Evolutionary conservation across 2,888 invertebrate genomes (phyloP), one percentile per base, ranked within the genome.

Genomic region (Hedychridium roseum): DNA sequence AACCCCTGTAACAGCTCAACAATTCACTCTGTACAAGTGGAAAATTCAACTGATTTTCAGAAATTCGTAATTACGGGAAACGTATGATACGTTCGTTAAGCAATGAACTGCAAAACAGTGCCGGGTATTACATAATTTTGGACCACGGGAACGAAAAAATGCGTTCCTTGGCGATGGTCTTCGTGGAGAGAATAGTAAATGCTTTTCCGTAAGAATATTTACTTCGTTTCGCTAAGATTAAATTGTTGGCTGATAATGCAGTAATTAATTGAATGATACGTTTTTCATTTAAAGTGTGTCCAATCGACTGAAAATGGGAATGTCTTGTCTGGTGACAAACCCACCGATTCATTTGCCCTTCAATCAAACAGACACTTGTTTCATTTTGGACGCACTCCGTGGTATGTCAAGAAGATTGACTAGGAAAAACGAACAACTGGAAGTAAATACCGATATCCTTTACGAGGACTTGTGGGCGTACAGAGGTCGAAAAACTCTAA

Each of bases 41-140:
- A n/a, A n/a, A 16, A 40, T 50, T 38, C 5, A 32, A 23, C 38
- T 7, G 31, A 42, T 15, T 55, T 54, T 38, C 14, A 60, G 49
- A 42, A 11, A 21, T 49, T 17, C 49, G 18, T 17, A 54, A 55
- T 14, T 68, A 62, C 27, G 38, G 58, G 20, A 36, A 27, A 4
- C 54, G 59, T 32, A 53, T 68, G 45, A 54, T 64, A n/a, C 50
- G 53, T 27, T 54, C 63, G 2, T 9, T 68, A 16, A 54, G 53
- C 36, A 36, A 65, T 35, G 62, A 66, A 26, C 36, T 68, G 12
- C 58, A 55, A 39, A 62, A 54, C 30, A 65, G 63, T 37, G 51
- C 55, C 2, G 66, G 61, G 28, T 66, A 66, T 45, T 64, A 66
- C 28, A 16, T 68, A 4, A 17, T 68, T 9, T 37, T 66, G 32